Evolutionary conservation across 2,888 invertebrate species (phyloP), one percentile per base, ranked within the genome.

Genomic region (Eretmocerus hayati): DNA sequence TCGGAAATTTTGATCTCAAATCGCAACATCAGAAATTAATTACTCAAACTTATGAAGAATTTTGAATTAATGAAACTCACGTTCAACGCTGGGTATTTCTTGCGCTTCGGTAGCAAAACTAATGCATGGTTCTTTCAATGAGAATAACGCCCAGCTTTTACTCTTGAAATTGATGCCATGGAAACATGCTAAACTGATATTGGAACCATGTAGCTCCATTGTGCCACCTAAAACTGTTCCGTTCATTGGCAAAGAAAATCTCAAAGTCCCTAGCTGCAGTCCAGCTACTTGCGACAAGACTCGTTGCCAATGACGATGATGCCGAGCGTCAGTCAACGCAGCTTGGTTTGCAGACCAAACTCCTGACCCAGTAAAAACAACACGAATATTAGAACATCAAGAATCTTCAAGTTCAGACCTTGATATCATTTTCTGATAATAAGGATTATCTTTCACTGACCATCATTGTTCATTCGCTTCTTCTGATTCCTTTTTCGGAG

Each of bases 101-200:
- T 93, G 91, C 0, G 94, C 92, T 71, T 94, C 93, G 0, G 93
- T 91, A 15, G 90, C 86, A 72, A 94, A 94, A 63, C 87, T 89
- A 57, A 94, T 91, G 64, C 86, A 87, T 0, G 94, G 94, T 62
- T 95, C 91, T 67, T 88, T 87, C 56, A 96, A 76, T 59, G 91
- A 92, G 72, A 96, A 96, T 55, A 96, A 72, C 5, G 94, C 95
- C 95, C 96, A 96, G 2, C 90, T 90, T 73, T 94, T 94, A 47
- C 92, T 77, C 61, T 93, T 91, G 72, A 96, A 93, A 74, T 95
- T 95, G 66, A 92, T 90, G 30, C 96, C 96, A 72, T 96, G 94
- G 78, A 96, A 96, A 72, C 96, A 96, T 4, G 94, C 95, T 56
- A 96, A 75, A 5, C 94, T 92, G 49, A 96, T 88, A 72, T 95